Percentiles rank a stretch among this genome's conserved stretches.
Evolutionary conservation across 2,888 invertebrate genomes (phyloP).

Genomic region (Protonemura montana): DNA sequence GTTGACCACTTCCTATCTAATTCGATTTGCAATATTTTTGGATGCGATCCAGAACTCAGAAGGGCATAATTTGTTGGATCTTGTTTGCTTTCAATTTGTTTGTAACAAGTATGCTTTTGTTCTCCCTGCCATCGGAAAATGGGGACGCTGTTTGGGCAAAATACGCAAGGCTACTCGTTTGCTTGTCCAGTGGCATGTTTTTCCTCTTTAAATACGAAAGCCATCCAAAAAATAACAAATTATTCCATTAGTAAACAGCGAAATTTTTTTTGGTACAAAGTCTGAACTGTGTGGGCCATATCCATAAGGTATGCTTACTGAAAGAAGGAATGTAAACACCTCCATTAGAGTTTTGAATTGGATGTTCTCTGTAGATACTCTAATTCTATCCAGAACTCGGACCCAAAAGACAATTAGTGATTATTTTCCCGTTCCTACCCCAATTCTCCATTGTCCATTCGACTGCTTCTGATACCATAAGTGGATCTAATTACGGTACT

Average conservation of each 20-base stretch:
- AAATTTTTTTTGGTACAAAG: too few species aligned
- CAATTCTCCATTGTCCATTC: not conserved
- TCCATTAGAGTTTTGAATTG: not conserved
- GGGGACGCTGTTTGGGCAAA: not conserved
- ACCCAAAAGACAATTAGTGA: not conserved
- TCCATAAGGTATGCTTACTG: too few species aligned
- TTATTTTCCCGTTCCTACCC: not conserved
- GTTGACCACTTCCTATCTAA: slow-evolving; percentile 17
- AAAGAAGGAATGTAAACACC: too few species aligned
- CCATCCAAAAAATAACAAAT: too few species aligned
- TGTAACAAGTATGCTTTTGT: not conserved
- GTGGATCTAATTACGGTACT: slow-evolving; percentile 30
- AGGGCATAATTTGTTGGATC: slow-evolving; percentile 1
- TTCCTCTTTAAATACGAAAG: too few species aligned
- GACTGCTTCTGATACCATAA: slow-evolving; percentile 24
- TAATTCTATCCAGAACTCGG: not conserved
- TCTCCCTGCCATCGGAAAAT: not conserved
- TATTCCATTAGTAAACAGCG: too few species aligned
- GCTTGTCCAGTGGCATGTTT: not conserved
- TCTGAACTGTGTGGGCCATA: too few species aligned
- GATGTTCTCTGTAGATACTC: not conserved
- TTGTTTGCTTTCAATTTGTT: slow-evolving; percentile 4
- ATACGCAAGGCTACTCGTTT: not conserved
- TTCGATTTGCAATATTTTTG: slow-evolving; percentile 13
- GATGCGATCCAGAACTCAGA: slow-evolving; percentile 25